Base-by-base conservation (phyloP, 2,797 vertebrate genomes). In the Anabas testudineus region DNA sequence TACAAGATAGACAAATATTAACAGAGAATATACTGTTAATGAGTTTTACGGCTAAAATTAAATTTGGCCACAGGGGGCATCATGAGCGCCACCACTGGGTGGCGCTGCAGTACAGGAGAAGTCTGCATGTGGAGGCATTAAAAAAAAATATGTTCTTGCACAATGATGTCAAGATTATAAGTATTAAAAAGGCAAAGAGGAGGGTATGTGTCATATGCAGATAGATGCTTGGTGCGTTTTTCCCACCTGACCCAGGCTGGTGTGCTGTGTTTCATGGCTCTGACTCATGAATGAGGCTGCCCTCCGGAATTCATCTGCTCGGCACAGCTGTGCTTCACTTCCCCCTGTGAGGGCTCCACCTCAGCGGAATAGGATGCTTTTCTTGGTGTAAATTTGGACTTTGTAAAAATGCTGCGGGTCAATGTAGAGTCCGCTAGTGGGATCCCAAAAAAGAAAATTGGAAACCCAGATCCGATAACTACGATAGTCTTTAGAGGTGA, bases 371-470 rank as follows among this genome's bases (percentile, higher is more conserved):
- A 86, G 86, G 82, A 59, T 12, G 3, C 1, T 3, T 46, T 39
- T 71, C 24, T 61, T n/a, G 65, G 8, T 70, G 52, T 72, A 63
- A 49, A 7, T 10, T 21, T 34, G 54, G 57, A 58, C 21, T 66
- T 52, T 63, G 57, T 65, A 90, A 83, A 82, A 76, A 99, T 99
- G 97, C 92, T 99, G 85, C 96, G 95, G 42, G 94, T 99, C 53
- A 88, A 95, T 64, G 95, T 99, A 76, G 96, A 99, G 81, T 96
- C 95, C 41, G 97, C 97, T 19, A 82, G 73, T 61, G 95, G 95
- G 71, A 96, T 99, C 73, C 97, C 97, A 26, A 97, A 96, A 92
- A 95, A 95, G 82, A 98, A 93, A 81, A 93, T 99, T 82, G 95
- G 97, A 76, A 94, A 94, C 67, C 97, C 97, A 56, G 97, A 99